A percentile compares a stretch with the other conserved stretches of the same genome.
Evolutionary conservation across 2,113 vertebrate genomes (phyloP).

Genomic region (Rallus limicola): DNA sequence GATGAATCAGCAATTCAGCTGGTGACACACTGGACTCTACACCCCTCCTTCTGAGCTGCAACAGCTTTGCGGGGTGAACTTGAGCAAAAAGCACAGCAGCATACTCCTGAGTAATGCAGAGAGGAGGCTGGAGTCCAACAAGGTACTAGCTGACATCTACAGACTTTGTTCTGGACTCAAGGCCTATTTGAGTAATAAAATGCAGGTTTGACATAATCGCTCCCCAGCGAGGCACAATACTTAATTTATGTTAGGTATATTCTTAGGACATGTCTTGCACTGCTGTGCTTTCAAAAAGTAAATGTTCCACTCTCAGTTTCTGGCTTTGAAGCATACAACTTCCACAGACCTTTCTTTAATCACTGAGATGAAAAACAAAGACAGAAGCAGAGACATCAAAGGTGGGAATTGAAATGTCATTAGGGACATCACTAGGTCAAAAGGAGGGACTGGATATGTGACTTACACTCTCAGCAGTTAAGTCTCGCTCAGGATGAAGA

Average conservation of each 20-base stretch:
- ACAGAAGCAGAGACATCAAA: not conserved
- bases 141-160: not conserved
- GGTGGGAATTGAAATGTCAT: not conserved
- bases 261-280: not conserved
- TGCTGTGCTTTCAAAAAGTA: not conserved
- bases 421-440: not conserved
- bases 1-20: not conserved
- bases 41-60: not conserved
- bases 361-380: not conserved
- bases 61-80: not conserved
- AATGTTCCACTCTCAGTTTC: not conserved
- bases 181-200: not conserved
- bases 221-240: not conserved
- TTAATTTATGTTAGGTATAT: not conserved
- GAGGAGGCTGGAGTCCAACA: not conserved
- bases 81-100: not conserved
- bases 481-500: slow-evolving; percentile 64
- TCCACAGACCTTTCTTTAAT: not conserved
- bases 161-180: not conserved
- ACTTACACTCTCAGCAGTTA: slow-evolving; percentile 65
- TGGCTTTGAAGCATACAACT: not conserved
- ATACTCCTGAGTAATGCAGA: not conserved
- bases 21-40: not conserved
- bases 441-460: not conserved
- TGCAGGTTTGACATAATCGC: not conserved